A percentile compares a stretch with the other conserved stretches of the same genome.
Conservation (phyloP, 1,140 invertebrate species). For the Teleopsis dalmanni region DNA sequence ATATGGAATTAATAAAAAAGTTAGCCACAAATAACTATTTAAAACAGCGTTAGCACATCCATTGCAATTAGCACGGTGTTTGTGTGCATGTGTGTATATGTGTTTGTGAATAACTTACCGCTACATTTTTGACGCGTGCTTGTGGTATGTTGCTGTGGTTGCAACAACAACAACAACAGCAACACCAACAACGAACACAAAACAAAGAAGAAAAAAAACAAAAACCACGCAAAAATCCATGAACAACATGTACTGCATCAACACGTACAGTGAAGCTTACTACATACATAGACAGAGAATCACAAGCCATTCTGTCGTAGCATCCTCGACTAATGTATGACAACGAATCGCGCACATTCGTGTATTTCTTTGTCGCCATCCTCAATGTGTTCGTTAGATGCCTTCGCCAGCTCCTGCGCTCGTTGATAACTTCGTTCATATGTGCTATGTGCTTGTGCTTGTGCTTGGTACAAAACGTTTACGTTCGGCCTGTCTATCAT, state of each 20-base stretch:
- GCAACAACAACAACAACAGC: neutral
- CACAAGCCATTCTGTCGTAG: neutral
- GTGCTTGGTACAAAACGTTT: conserved; percentile 2
- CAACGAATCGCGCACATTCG: neutral
- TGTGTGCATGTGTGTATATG: neutral
- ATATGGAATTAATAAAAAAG: too few species aligned
- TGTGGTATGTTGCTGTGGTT: conserved; percentile 6
- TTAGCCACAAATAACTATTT: too few species aligned
- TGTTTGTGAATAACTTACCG: neutral
- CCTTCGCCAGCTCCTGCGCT: too few species aligned
- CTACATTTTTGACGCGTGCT: conserved; percentile 2
- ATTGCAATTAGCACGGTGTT: too few species aligned
- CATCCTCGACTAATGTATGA: neutral
- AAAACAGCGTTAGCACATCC: too few species aligned
- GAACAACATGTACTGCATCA: neutral
- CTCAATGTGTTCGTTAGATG: too few species aligned
- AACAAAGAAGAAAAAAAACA: neutral
- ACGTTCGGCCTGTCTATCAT: neutral
- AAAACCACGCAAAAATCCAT: neutral
- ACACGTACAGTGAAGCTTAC: neutral
- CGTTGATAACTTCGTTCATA: neutral
- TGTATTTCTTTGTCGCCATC: neutral
- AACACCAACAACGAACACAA: neutral
- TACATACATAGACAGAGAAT: neutral
- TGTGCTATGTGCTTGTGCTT: too few species aligned